A percentile compares a stretch with the other conserved stretches of the same genome.
Evolutionary conservation across 2,888 invertebrate species (phyloP).

Genomic region (Drosophila subsilvestris): DNA sequence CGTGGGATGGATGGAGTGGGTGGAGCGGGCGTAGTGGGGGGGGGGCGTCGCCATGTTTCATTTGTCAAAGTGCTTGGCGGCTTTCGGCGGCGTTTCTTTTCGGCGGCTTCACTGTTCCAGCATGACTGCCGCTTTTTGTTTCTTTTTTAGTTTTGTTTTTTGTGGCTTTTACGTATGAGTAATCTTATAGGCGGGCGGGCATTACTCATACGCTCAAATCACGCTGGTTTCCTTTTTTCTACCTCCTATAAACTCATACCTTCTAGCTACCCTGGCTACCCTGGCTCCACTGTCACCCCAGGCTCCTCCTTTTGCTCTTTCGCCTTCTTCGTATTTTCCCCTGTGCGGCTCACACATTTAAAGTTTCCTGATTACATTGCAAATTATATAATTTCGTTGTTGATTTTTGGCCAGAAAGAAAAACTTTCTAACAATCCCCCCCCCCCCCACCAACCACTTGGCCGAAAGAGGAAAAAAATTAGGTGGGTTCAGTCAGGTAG

Average conservation of each 20-base stretch:
- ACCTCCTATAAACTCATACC: no score
- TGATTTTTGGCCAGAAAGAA: slow-evolving; percentile 54
- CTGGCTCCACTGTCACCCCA: not conserved
- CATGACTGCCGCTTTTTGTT: slow-evolving; percentile 63
- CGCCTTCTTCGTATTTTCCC: not conserved
- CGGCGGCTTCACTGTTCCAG: slow-evolving; percentile 12
- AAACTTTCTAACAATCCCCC: slow-evolving; percentile 36
- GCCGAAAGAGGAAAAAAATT: not conserved
- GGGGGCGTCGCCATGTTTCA: slow-evolving; percentile 63
- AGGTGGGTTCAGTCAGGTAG: not conserved
- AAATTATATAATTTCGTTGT: slow-evolving; percentile 78
- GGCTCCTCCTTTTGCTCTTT: slow-evolving; percentile 7
- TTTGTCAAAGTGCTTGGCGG: slow-evolving; percentile 74
- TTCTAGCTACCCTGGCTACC: no score
- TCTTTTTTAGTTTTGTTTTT: slow-evolving; percentile 16
- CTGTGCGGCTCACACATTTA: slow-evolving; percentile 49
- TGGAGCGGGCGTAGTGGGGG: not conserved
- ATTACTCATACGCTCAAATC: slow-evolving; percentile 74
- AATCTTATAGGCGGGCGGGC: slow-evolving; percentile 70
- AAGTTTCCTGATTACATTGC: slow-evolving; percentile 78
- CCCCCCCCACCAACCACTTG: no score
- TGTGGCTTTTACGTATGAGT: slow-evolving; percentile 73
- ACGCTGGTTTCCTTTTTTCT: slow-evolving; percentile 22
- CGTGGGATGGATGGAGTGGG: not conserved
- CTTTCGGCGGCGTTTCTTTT: slow-evolving; percentile 45